Evolutionary conservation across 2,797 vertebrate genomes (phyloP), one percentile per base, ranked within the genome.

Genomic region (Amniataba percoides): DNA sequence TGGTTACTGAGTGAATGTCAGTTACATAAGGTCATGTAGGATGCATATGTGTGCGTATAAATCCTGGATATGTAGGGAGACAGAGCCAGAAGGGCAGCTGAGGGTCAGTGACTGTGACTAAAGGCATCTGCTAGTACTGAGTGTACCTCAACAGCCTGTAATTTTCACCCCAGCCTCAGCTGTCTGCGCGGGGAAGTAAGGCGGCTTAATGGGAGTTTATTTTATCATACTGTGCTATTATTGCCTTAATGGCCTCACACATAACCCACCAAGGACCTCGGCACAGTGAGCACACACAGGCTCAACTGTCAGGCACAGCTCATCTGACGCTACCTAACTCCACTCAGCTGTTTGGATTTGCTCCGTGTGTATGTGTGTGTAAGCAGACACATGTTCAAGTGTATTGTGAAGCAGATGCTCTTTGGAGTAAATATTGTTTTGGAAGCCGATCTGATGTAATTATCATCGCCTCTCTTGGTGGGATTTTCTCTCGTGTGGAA

Each of bases 221-320:
- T 88, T 90, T 81, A 86, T 87, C 89, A 78, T 82, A 68, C 84
- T 80, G 89, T 62, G 80, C 88, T 93, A 87, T 91, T 89, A 92
- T 87, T 89, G 84, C 85, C 80, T 62, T 16, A 63, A 84, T 88
- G 84, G 84, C 78, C 88, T 88, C 87, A 88, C 83, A 83, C 70
- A 61, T 73, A 88, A 80, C 84, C 75, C 73, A 80, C 56, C 74
- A 7, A 82, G 56, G 80, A 62, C 62, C 46, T 52, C 27, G 5
- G 64, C 66, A 71, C 66, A 63, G 75, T 39, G 61, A 81, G 59
- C 69, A 53, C 75, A 88, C 75, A 71, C 80, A 77, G 80, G 57
- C 64, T 62, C 68, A 80, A 80, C 71, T 85, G 86, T 85, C 86
- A 77, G 55, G 71, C 74, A 74, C 75, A 62, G 81, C 72, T 86